Conservation (phyloP, 2,888 invertebrate species). For the Incurvaria masculella region DNA sequence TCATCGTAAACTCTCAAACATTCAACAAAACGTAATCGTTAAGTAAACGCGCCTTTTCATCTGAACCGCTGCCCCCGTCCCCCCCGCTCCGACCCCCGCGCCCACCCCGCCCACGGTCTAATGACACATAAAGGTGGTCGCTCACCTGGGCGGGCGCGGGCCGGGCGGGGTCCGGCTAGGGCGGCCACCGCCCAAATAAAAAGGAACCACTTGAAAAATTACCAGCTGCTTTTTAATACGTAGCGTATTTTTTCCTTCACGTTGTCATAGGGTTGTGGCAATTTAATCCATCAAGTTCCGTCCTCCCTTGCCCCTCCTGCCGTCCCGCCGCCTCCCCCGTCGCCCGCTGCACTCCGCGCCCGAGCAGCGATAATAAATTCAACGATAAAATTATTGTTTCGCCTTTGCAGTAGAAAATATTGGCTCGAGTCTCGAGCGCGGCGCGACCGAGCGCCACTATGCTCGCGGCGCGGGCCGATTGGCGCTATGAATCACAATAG, state of each 20-base stretch:
- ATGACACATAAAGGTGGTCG: neutral
- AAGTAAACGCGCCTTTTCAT: slow-evolving; percentile 40
- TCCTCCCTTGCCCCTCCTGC: slow-evolving; percentile 7
- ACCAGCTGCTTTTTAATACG: slow-evolving; percentile 55
- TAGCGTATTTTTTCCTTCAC: slow-evolving; percentile 53
- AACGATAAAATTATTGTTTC: slow-evolving; percentile 4
- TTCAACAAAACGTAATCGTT: slow-evolving; percentile 22
- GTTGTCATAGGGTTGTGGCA: slow-evolving; percentile 57
- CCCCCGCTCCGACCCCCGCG: slow-evolving; percentile 16
- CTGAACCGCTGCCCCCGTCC: slow-evolving; percentile 26
- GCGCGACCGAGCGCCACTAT: too few species aligned
- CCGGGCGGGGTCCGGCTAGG: slow-evolving; percentile 19
- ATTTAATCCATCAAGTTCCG: slow-evolving; percentile 53
- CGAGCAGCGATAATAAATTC: slow-evolving; percentile 34
- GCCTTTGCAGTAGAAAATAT: neutral
- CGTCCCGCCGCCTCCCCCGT: slow-evolving; percentile 5
- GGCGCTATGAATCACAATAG: too few species aligned
- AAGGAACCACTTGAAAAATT: slow-evolving; percentile 56
- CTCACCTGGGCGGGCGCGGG: neutral
- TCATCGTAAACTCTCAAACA: too few species aligned
- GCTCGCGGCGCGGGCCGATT: too few species aligned
- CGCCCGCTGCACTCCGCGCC: slow-evolving; percentile 35
- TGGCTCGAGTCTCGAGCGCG: neutral
- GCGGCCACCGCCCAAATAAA: slow-evolving; percentile 41
- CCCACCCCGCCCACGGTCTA: slow-evolving; percentile 1